Evolutionary conservation across 2,797 vertebrate species (phyloP), one percentile per base, ranked within the genome.

Genomic region (Parambassis ranga): DNA sequence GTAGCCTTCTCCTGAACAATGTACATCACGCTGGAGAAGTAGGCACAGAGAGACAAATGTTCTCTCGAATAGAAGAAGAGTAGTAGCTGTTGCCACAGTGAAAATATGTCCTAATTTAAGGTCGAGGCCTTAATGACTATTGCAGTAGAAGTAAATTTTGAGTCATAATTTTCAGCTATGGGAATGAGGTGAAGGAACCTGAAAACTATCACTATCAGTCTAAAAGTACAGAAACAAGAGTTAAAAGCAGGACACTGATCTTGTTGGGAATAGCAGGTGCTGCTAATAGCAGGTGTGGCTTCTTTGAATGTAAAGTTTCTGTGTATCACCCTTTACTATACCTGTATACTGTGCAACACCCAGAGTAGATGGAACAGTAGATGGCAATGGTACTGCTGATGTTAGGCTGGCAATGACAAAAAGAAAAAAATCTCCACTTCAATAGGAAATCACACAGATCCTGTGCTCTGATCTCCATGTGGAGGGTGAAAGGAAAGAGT

Each of bases 371-470:
- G n/a, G n/a, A 53, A 69, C 48, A 20, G 33, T 33, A 35, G 75
- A 75, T 75, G 50, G 64, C 72, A 79, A 70, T 39, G 33, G 36
- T 46, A 39, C 19, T 4, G 11, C 36, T 77, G 55, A 71, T 65
- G 51, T 68, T 60, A 3, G 13, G 44, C 36, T 1, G 4, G 26
- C 62, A 63, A 11, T 39, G 56, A 52, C 65, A 56, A 67, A n/a
- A 37, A 39, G 38, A 18, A 19, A 2, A 30, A 35, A 47, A 23
- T 33, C 46, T 64, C 65, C 70, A 5, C 16, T 15, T 44, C 20
- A 10, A 44, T 13, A 30, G 46, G 39, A 63, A 47, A 67, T 36
- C 42, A 52, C 42, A 52, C 4, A 42, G 13, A 59, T 49, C 36
- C 15, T 26, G 15, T 10, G 15, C 15, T 53, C 7, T 72, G 55